Evolutionary conservation across 1,140 invertebrate genomes (phyloP), one percentile per base, ranked within the genome.

Genomic region (Parapsyche elsis): DNA sequence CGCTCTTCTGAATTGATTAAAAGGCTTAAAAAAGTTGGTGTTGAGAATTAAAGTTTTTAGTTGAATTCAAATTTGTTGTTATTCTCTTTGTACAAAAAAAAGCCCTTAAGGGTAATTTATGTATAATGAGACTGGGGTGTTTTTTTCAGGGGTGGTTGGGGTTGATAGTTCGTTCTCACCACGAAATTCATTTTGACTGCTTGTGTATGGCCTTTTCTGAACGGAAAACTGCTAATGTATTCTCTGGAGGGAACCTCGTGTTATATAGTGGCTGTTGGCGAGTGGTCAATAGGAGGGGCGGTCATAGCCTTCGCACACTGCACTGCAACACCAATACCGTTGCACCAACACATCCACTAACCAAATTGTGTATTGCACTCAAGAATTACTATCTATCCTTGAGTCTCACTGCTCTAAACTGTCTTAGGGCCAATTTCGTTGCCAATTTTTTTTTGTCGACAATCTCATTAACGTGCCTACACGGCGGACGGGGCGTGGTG

Each of bases 151-250:
- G 19, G 24, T 7, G 30, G 7, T 4, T 38, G 30, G 30, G 30
- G 30, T 38, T 38, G 30, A n/a, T n/a, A n/a, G 30, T 38, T 38
- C 1, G 16, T 61, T 23, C 64, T 67, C 21, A 67, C 64, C 21
- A 23, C 2, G 23, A 26, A 67, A 9, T 67, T 67, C 64, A 67
- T 67, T 23, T 67, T 67, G n/a, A 23, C 19, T 19, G 10, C 23
- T 67, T 12, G 23, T 14, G 21, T 23, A 67, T 16, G 24, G 64
- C 64, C 64, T 67, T 23, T 67, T 67, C 64, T 67, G 64, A 67
- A 67, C 16, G 24, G 64, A 67, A 67, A 67, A 67, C 64, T 67
- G 64, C 64, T 23, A 24, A 24, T 67, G 21, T 9, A 26, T 67
- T 26, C 9, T 23, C 59, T 61, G 24, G 64, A 23, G 64, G 14